Evolutionary conservation across 2,888 invertebrate species (phyloP).

Genomic region (Drepanosiphum platanoidis): DNA sequence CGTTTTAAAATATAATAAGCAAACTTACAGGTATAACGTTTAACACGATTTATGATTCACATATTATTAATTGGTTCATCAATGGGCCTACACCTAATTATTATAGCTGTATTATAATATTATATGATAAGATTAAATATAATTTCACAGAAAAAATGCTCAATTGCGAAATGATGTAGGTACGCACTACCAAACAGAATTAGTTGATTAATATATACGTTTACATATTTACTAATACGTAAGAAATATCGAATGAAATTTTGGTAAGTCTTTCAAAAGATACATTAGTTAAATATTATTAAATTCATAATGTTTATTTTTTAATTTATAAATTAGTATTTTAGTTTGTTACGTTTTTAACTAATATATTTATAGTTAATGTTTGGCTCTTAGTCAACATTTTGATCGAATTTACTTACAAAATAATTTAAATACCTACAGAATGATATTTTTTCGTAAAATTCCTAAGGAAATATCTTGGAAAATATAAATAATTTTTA

Average conservation of each 20-base stretch:
- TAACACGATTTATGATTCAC: conserved; percentile 9
- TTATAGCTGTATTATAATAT: conserved; percentile 14
- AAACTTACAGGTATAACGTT: background rate
- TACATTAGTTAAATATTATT: background rate
- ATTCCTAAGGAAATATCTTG: too few relatives aligned
- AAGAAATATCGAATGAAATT: background rate
- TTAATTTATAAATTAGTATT: background rate
- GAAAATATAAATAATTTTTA: too few relatives aligned
- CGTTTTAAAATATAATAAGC: too few relatives aligned
- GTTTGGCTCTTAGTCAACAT: too few relatives aligned
- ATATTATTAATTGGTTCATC: conserved; percentile 12
- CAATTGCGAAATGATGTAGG: conserved; percentile 2
- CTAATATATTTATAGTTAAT: too few relatives aligned
- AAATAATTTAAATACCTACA: too few relatives aligned
- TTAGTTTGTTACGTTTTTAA: too few relatives aligned
- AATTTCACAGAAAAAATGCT: conserved; percentile 25
- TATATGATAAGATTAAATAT: conserved; percentile 35
- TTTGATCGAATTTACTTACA: too few relatives aligned
- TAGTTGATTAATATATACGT: conserved; percentile 5
- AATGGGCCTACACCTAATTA: conserved; percentile 23
- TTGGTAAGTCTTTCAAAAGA: conserved; percentile 1
- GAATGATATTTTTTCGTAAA: too few relatives aligned
- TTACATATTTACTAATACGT: background rate
- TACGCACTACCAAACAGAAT: conserved; percentile 22
- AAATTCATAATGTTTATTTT: background rate